Evolutionary conservation across 2,797 vertebrate genomes (phyloP).

Genomic region (Peromyscus melanophrys): DNA sequence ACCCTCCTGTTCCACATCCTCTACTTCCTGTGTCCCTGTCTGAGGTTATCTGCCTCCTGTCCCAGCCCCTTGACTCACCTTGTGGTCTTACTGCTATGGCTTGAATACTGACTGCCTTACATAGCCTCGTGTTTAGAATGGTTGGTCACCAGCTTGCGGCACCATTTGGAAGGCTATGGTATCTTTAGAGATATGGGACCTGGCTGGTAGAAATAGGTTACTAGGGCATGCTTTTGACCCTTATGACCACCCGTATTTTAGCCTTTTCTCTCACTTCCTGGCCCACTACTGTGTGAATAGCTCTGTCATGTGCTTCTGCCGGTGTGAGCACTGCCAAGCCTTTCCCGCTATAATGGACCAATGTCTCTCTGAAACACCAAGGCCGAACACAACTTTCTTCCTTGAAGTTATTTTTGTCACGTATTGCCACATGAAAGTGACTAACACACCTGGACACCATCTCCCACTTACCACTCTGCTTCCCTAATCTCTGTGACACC

Average conservation of each 20-base stretch:
- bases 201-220: not conserved
- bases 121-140: not conserved
- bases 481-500: not conserved
- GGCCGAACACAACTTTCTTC: not conserved
- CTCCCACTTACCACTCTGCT: no score
- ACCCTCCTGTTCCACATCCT: accelerated
- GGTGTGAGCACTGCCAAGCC: not conserved
- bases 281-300: not conserved
- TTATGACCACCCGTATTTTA: not conserved
- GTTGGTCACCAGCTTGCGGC: not conserved
- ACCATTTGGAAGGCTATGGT: not conserved
- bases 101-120: not conserved
- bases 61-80: not conserved
- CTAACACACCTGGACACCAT: not conserved
- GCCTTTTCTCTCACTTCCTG: not conserved
- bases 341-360: not conserved
- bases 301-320: not conserved
- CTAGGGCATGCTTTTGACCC: not conserved
- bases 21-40: no score
- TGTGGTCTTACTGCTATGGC: not conserved
- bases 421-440: not conserved
- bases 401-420: not conserved
- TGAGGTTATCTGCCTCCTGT: not conserved
- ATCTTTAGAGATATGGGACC: not conserved
- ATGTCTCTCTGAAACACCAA: not conserved